Base-by-base conservation (phyloP, 2,797 vertebrate species). In the Cuculus canorus region DNA sequence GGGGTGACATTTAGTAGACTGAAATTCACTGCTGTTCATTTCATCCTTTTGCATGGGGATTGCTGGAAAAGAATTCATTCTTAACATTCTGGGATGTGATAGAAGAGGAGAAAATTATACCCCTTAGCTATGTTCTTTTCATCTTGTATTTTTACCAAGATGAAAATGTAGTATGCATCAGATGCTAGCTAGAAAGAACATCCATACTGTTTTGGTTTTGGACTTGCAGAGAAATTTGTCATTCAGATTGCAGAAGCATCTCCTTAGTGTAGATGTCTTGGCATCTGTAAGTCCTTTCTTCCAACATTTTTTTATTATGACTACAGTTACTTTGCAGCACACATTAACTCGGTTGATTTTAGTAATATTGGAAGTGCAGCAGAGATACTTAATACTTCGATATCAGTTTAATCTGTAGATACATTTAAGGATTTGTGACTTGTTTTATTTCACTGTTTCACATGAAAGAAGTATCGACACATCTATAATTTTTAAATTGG, bases 1-100 rank as follows among this genome's bases (percentile, higher is more conserved):
- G 95, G 93, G 93, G 93, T 98, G 97, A 96, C 97, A 97, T 97
- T 97, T 97, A 95, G 94, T 96, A 96, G 95, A 87, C 93, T 92
- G 85, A 95, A 97, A 82, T 96, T 97, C 96, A 95, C 79, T 93
- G 91, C 83, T 87, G 72, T 93, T 93, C 81, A 57, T 95, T 95
- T 96, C 71, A 92, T 95, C 66, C 84, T 96, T 97, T 94, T 93
- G 91, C 93, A 37, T 87, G 68, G 37, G 68, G 59, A 85, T 56
- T 87, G 59, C 82, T 90, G 69, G 86, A 86, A 92, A 95, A 92
- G 95, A 95, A 91, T 17, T 0, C 78, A 84, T 87, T 83, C 83
- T 97, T 97, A 96, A 93, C 95, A 95, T 96, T 96, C 97, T 88
- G 92, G 83, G 92, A 92, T 90, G 73, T 92, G 93, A 96, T 93